These are phyloP conservation scores for Akabosia matsudoensis DNA, from an alignment of 1,140 invertebrate species.

Conservation along the genomic window DNA sequence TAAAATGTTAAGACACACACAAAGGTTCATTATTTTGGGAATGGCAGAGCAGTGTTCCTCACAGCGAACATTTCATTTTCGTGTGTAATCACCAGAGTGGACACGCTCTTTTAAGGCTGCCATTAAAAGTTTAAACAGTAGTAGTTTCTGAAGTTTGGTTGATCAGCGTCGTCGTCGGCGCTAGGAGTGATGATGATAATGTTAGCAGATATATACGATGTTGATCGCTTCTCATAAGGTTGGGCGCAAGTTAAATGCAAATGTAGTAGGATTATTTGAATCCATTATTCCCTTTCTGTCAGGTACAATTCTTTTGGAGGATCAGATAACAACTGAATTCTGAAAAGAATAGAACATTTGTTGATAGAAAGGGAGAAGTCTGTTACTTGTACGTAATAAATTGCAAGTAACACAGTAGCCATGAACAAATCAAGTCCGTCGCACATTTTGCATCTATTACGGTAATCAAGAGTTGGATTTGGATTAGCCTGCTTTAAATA, in stretches of 20 bases:
- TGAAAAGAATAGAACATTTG: not conserved
- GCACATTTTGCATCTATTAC: not conserved
- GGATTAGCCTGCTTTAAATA: conserved; percentile 2
- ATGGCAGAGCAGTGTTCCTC: not conserved
- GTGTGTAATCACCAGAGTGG: not conserved
- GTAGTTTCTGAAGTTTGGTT: not conserved
- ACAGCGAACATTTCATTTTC: not conserved
- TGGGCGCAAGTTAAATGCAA: not conserved
- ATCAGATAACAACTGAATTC: not conserved
- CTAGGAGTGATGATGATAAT: not conserved
- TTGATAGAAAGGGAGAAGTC: too few species aligned
- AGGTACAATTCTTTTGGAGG: not conserved
- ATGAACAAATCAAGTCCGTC: conserved; percentile 17
- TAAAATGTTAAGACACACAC: conserved; percentile 13
- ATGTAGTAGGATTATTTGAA: not conserved
- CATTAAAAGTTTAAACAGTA: not conserved
- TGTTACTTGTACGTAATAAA: too few species aligned
- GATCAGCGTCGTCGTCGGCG: not conserved
- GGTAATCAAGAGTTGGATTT: not conserved
- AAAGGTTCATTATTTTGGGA: conserved; percentile 8
- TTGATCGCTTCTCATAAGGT: not conserved
- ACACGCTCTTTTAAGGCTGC: not conserved
- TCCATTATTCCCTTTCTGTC: not conserved
- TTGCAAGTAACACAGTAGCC: conserved; percentile 17
- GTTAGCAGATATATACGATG: too few species aligned